Base-by-base conservation (phyloP, 2,113 vertebrate species). In the Sialia sialis region DNA sequence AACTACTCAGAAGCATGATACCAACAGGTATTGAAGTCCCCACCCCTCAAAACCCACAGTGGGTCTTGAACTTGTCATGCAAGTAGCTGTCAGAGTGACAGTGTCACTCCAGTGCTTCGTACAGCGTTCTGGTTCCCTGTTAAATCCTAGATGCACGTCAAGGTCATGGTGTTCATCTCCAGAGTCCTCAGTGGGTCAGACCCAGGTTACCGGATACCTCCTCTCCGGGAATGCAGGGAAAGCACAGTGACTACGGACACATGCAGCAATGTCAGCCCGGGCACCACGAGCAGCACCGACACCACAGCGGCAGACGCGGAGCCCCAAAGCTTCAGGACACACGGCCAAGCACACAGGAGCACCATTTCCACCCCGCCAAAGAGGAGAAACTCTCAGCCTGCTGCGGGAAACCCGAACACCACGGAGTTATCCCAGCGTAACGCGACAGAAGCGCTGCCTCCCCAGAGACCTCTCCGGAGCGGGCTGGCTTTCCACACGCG, bases 111-210 rank as follows among this genome's bases (percentile, higher is more conserved):
- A 23, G 56, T 0, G 0, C 51, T 44, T 52, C 39, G 3, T 2
- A 60, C 0, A 77, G 80, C 32, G 11, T 16, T 38, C 38, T 4
- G 34, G 34, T 4, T 92, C 68, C 68, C 69, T 5, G 1, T 7
- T 34, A 92, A 60, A 62, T 6, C 58, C 34, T 23, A 54, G 25
- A 77, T 21, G 68, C 29, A 8, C 63, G 59, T 94, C 96, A 96
- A 96, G 93, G 96, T 96, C 96, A 95, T 0, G 20, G 34, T 62
- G 86, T 16, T 80, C 63, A 54, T 95, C 68, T 49, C 51, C 4
- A 54, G 41, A 90, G 80, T 27, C 21, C 67, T 30, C 62, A 16
- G 70, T 4, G 75, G 95, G 96, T 91, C 90, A 34, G 52, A 64
- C 16, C 44, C 60, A 4, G 27, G 62, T 54, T 38, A 94, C 16